Conservation (phyloP, 2,888 invertebrate species). For the Apantesis nais region DNA sequence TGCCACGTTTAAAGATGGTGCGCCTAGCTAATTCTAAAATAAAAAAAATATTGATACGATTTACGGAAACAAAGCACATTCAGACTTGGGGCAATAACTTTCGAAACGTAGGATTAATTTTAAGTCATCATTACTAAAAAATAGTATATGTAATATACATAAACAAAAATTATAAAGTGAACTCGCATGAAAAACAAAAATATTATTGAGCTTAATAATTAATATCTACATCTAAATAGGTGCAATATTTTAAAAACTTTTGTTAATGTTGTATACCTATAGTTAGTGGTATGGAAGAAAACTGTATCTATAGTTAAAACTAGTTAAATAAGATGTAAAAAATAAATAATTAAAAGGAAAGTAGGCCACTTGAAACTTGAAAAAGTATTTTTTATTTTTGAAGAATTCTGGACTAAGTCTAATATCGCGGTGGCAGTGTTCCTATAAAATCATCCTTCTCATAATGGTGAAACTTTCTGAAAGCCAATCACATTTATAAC, state of each 20-base stretch:
- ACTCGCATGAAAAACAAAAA: too few relatives aligned
- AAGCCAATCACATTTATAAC: constrained; percentile 12
- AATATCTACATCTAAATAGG: background rate
- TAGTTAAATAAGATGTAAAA: background rate
- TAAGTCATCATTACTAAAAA: background rate
- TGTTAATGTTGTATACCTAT: background rate
- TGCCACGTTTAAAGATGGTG: background rate
- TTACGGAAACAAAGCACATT: background rate
- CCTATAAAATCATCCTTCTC: constrained; percentile 6
- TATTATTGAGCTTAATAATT: background rate
- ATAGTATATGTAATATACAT: background rate
- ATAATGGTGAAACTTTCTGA: constrained; percentile 9
- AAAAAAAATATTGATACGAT: background rate
- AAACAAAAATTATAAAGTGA: background rate
- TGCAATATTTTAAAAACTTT: background rate
- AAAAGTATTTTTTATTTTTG: background rate
- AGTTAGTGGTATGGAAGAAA: background rate
- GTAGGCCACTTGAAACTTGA: background rate
- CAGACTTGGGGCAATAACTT: background rate
- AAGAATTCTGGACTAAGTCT: background rate
- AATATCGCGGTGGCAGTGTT: constrained; percentile 12
- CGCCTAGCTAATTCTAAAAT: background rate
- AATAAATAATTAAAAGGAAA: background rate
- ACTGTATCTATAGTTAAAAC: background rate
- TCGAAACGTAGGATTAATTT: background rate